These are phyloP conservation scores for Meteorus cinctellus DNA, from an alignment of 2,888 invertebrate species.

Conservation along the genomic window DNA sequence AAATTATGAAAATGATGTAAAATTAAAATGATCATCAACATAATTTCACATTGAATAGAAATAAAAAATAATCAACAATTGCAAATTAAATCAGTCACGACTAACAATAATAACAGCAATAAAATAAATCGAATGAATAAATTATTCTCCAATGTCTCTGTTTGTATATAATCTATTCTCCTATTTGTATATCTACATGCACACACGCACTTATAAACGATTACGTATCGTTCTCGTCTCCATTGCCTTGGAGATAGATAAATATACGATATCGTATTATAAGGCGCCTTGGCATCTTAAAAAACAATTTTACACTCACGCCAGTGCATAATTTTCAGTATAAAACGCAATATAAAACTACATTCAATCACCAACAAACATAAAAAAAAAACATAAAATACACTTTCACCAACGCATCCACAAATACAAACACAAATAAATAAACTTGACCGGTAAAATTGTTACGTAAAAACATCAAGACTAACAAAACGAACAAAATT, in stretches of 20 bases:
- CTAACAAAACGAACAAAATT: not conserved
- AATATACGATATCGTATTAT: not conserved
- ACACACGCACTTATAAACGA: too few relatives aligned
- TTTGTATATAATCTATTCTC: too few relatives aligned
- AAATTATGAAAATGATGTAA: not conserved
- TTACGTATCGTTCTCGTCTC: too few relatives aligned
- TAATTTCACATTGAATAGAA: too few relatives aligned
- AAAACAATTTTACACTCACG: not conserved
- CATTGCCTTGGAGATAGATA: too few relatives aligned
- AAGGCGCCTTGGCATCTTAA: constrained; percentile 10
- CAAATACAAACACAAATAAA: not conserved
- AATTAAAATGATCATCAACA: not conserved
- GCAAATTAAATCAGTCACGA: too few relatives aligned
- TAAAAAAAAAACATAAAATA: not conserved
- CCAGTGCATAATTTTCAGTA: not conserved
- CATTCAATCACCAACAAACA: not conserved
- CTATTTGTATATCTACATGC: too few relatives aligned
- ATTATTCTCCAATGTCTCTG: too few relatives aligned
- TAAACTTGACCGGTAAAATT: not conserved
- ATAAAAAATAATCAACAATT: too few relatives aligned
- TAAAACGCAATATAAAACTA: not conserved
- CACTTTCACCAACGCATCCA: not conserved
- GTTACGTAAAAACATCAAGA: not conserved
- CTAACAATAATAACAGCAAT: too few relatives aligned
- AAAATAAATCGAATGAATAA: too few relatives aligned